Evolutionary conservation across 2,113 vertebrate species (phyloP).

Genomic region (Garra rufa): DNA sequence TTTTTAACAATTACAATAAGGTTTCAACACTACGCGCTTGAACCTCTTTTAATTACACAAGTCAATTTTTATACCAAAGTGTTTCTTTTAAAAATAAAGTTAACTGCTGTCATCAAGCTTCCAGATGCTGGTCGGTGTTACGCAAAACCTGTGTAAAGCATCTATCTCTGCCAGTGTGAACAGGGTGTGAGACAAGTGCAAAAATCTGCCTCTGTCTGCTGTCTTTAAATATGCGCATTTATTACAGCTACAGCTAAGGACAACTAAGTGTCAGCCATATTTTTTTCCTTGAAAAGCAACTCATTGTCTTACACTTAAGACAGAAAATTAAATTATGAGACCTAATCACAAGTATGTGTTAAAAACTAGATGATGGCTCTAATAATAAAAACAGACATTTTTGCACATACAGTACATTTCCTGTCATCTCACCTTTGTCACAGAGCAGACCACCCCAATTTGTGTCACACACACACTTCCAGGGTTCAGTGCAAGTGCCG

Average conservation of each 20-base stretch:
- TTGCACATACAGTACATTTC: constrained; percentile 1
- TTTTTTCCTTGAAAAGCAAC: not conserved
- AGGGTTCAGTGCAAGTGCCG: constrained; percentile 80
- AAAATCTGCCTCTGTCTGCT: not conserved
- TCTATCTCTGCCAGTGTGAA: not conserved
- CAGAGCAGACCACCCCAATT: constrained; percentile 86
- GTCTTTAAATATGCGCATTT: constrained; percentile 5
- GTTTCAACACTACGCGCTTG: no score
- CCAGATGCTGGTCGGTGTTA: not conserved
- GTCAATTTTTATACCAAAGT: not conserved
- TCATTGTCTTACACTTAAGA: not conserved
- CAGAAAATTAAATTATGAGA: not conserved
- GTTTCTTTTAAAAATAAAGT: not conserved
- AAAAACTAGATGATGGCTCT: not conserved
- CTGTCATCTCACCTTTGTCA: constrained; percentile 78
- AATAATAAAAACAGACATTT: not conserved
- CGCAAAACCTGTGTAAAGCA: not conserved
- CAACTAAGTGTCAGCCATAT: not conserved
- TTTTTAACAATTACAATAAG: no score
- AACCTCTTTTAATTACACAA: not conserved
- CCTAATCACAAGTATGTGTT: not conserved
- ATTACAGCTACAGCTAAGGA: not conserved
- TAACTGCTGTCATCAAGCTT: not conserved
- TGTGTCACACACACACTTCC: constrained; percentile 83
- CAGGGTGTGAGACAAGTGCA: not conserved